Base-by-base conservation (phyloP, 2,113 vertebrate genomes). In the human (Homo sapiens) region DNA sequence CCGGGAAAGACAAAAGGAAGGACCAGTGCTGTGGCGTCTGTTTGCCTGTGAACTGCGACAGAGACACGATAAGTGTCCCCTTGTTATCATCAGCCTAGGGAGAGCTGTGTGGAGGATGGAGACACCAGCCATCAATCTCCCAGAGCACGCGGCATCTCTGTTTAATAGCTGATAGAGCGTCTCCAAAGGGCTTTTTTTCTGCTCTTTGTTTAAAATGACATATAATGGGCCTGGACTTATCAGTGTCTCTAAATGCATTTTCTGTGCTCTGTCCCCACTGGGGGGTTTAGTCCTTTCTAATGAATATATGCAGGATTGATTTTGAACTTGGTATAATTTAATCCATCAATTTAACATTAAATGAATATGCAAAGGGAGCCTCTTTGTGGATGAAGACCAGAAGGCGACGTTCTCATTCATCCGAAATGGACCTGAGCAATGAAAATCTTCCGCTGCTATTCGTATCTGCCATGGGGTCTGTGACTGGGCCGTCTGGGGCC, bases 281-380 rank as follows among this genome's bases (percentile, higher is more conserved):
- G 98, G 99, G 99, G 98, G 99, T 99, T 98, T 98, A 97, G 99
- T 98, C 98, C 97, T 78, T 98, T 98, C 99, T 99, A 99, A 99
- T 99, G 99, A 99, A 98, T 98, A 98, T 97, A 98, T 98, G 98
- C 98, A 98, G 99, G 99, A 99, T 99, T 99, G 99, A 99, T 99
- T 99, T 98, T 98, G 98, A 99, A 99, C 99, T 99, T 98, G 98
- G 99, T 98, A 99, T 99, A 99, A 99, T 99, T 99, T 99, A 99
- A 99, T 99, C 99, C 99, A 99, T 99, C 99, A 99, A 99, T 99
- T 99, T 99, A 99, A 99, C 99, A 99, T 99, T 99, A 99, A 99
- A 99, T 99, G 99, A 99, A 99, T 99, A 99, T 99, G 99, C 99
- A 98, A 99, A 99, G 98, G 98, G 98, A 97, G 97, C 97, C 98